Conservation (phyloP, 2,113 vertebrate species). For the Aix galericulata region DNA sequence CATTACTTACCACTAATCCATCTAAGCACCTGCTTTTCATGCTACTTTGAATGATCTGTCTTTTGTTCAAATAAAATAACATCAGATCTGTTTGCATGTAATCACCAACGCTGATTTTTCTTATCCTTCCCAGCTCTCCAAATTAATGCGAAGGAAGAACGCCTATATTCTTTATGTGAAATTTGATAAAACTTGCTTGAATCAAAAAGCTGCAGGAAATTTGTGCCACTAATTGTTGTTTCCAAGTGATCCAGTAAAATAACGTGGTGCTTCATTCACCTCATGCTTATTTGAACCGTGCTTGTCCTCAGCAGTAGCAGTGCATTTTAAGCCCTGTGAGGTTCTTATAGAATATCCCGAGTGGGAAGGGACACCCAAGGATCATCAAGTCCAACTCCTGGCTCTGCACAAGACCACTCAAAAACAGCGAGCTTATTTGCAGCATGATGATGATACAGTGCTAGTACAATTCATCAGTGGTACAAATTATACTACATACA, state of each 20-base stretch:
- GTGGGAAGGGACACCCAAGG: not conserved
- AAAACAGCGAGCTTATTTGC: not conserved
- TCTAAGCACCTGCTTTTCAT: slow-evolving; percentile 44
- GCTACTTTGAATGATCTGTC: slow-evolving; percentile 61
- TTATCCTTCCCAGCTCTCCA: slow-evolving; percentile 33
- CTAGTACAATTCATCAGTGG: not conserved
- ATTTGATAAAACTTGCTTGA: not conserved
- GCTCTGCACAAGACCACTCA: not conserved
- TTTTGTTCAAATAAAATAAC: slow-evolving; percentile 68
- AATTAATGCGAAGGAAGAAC: not conserved
- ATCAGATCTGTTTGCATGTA: slow-evolving; percentile 65
- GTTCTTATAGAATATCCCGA: not conserved
- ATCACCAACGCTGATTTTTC: slow-evolving; percentile 68
- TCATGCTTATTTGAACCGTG: not conserved
- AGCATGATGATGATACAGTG: not conserved
- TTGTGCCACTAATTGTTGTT: rapidly evolving
- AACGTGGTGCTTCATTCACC: not conserved
- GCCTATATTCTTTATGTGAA: not conserved
- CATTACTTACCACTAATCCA: slow-evolving; percentile 55
- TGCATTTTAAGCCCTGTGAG: not conserved
- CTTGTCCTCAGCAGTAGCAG: not conserved
- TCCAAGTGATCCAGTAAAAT: not conserved
- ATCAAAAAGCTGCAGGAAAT: not conserved
- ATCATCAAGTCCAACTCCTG: not conserved
- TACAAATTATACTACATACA: not conserved